phyloP scores from a whole-genome alignment of 2,797 vertebrate species.

The Eospalax fontanierii region DNA sequence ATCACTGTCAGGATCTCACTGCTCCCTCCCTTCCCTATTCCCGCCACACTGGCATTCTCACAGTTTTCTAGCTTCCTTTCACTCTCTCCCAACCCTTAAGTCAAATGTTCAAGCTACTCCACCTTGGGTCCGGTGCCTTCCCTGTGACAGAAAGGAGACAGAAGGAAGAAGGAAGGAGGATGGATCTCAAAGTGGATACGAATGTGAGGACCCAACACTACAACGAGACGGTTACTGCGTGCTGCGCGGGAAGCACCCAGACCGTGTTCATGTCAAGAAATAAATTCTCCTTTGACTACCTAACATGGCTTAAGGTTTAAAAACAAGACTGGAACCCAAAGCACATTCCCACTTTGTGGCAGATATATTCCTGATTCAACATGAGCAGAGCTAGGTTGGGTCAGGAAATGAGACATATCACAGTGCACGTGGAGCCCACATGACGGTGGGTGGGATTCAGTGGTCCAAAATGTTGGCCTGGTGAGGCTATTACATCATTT shows the following conservation, averaged over 20 bases:
- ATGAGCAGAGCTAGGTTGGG: background rate
- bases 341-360: background rate
- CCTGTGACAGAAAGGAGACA: background rate
- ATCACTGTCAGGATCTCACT: background rate
- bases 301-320: background rate
- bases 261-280: background rate
- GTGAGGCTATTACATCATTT: background rate
- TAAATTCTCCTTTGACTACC: background rate
- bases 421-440: background rate
- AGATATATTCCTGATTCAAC: background rate
- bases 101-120: background rate
- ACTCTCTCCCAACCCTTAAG: background rate
- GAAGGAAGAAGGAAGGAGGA: background rate
- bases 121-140: background rate
- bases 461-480: background rate
- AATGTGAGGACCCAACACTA: background rate
- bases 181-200: background rate
- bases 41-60: background rate
- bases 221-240: background rate
- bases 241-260: background rate
- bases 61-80: background rate
- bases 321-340: constrained; percentile 19
- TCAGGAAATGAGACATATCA: too few species aligned
- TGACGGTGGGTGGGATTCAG: too few species aligned
- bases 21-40: background rate